These are phyloP conservation scores for Mohoua ochrocephala DNA, from an alignment of 2,113 vertebrate species.

Conservation along the genomic window DNA sequence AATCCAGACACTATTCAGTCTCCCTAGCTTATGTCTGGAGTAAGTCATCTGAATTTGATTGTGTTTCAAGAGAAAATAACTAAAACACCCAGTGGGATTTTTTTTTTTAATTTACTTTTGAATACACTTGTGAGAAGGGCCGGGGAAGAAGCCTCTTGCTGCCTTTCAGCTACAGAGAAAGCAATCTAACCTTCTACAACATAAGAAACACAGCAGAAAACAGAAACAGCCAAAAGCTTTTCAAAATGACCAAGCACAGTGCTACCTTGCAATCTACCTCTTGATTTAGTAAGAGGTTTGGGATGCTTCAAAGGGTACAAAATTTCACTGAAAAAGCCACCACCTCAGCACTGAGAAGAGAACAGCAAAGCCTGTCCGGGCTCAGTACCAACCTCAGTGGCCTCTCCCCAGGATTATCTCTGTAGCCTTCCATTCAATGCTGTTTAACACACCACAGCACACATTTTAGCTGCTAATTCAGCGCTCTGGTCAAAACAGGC, in stretches of 20 bases:
- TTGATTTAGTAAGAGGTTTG: neutral
- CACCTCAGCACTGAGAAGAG: neutral
- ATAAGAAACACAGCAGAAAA: neutral
- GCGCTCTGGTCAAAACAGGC: neutral
- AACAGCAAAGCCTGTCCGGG: neutral
- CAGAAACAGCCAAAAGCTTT: neutral
- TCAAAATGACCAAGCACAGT: neutral
- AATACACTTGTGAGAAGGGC: neutral
- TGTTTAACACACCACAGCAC: conserved; percentile 3
- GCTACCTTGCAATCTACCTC: neutral
- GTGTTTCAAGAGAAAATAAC: neutral
- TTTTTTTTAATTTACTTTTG: neutral
- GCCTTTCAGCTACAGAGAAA: neutral
- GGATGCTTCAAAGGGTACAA: neutral
- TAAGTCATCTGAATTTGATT: neutral
- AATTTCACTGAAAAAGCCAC: neutral
- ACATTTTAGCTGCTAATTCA: neutral
- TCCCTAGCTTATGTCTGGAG: neutral
- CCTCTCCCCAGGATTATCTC: neutral
- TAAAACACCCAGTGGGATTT: neutral
- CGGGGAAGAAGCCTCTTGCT: neutral
- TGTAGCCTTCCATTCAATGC: neutral
- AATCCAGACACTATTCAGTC: neutral
- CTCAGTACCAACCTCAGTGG: neutral
- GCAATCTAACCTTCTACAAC: neutral